Evolutionary conservation across 2,113 vertebrate genomes (phyloP).

Genomic region (Willisornis vidua): DNA sequence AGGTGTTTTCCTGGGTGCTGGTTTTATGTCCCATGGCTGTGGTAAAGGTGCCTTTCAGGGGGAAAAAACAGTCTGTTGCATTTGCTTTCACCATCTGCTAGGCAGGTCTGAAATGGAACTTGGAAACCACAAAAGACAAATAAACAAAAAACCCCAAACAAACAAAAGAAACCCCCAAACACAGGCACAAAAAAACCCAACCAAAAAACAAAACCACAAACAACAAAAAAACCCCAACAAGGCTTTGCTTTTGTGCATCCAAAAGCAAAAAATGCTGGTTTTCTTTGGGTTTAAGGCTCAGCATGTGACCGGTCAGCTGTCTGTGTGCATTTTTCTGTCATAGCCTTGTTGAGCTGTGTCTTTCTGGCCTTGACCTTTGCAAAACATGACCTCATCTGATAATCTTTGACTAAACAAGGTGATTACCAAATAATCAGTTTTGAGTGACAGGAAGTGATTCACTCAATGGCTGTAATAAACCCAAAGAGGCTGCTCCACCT

Average conservation of each 20-base stretch:
- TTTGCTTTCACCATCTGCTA: neutral
- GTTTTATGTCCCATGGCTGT: neutral
- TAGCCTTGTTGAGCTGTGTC: fast-evolving
- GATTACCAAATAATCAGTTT: neutral
- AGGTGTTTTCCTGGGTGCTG: neutral
- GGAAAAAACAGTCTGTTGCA: neutral
- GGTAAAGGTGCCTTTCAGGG: neutral
- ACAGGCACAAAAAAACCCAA: neutral
- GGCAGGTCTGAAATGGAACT: neutral
- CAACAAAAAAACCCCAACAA: neutral
- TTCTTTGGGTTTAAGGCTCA: neutral
- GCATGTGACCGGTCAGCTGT: neutral
- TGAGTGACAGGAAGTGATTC: neutral
- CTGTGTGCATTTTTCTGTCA: neutral
- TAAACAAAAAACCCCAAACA: neutral
- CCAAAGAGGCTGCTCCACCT: neutral
- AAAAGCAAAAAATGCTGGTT: neutral
- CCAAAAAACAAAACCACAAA: neutral
- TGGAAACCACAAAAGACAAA: neutral
- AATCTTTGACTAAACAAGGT: neutral
- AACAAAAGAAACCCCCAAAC: too few species aligned
- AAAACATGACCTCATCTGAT: neutral
- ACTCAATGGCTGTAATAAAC: fast-evolving
- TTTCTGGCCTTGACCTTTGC: neutral
- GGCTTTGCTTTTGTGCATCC: neutral